A percentile compares a stretch with the other conserved stretches of the same genome.
phyloP scores from a whole-genome alignment of 2,888 invertebrate species.

The Zele albiditarsus region DNA sequence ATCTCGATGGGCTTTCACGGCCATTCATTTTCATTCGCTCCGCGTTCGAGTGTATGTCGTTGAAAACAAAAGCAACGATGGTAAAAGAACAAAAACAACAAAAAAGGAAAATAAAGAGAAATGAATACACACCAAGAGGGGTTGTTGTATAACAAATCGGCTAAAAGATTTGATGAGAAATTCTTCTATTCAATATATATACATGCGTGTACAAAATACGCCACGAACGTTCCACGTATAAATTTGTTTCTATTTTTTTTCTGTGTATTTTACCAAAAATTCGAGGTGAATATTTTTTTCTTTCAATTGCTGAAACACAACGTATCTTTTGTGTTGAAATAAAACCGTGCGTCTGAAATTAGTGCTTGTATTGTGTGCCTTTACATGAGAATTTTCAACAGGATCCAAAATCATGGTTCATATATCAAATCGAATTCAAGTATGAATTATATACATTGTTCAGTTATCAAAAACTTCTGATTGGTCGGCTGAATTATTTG shows the following conservation, averaged over 20 bases:
- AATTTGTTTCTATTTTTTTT: too few species aligned
- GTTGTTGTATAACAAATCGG: conserved; percentile 13
- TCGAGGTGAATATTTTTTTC: too few species aligned
- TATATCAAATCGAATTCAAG: too few species aligned
- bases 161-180: neutral
- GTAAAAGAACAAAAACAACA: conserved; percentile 36
- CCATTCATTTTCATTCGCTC: conserved; percentile 25
- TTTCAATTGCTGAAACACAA: too few species aligned
- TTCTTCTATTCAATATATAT: neutral
- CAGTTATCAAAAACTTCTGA: neutral
- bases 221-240: too few species aligned
- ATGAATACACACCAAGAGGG: neutral
- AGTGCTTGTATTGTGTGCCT: too few species aligned
- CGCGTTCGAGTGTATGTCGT: conserved; percentile 19
- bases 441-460: too few species aligned
- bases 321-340: too few species aligned
- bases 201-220: neutral
- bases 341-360: too few species aligned
- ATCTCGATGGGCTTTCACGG: conserved; percentile 18
- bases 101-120: conserved; percentile 30
- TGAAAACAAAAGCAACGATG: conserved; percentile 29
- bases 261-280: too few species aligned
- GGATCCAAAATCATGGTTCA: too few species aligned
- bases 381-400: too few species aligned
- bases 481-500: conserved; percentile 30